Conservation (phyloP, 2,888 invertebrate genomes). For the Thereva nobilitata region DNA sequence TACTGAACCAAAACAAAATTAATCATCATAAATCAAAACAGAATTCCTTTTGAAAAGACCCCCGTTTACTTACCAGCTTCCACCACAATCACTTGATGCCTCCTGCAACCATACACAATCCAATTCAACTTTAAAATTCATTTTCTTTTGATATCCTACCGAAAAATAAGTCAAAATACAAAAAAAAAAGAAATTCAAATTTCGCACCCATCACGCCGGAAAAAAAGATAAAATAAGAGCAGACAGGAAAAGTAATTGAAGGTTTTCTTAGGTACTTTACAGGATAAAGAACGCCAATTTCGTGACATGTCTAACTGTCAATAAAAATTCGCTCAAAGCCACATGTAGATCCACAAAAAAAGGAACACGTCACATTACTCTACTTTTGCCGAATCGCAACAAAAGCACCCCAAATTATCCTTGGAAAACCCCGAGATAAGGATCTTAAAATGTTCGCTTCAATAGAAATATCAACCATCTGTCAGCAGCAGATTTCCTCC, state of each 20-base stretch:
- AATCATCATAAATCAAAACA: too few species aligned
- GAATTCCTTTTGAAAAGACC: too few species aligned
- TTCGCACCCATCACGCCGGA: too few species aligned
- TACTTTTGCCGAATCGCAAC: conserved; percentile 28
- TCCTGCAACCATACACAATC: too few species aligned
- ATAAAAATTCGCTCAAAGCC: conserved; percentile 14
- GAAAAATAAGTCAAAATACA: too few species aligned
- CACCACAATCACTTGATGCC: too few species aligned
- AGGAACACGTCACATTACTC: conserved; percentile 18
- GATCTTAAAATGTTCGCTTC: conserved; percentile 34
- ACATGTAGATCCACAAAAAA: conserved; percentile 4
- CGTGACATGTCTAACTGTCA: conserved; percentile 24
- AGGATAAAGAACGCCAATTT: conserved; percentile 29
- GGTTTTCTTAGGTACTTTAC: conserved; percentile 22
- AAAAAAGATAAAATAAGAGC: too few species aligned
- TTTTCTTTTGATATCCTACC: too few species aligned
- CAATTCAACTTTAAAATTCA: too few species aligned
- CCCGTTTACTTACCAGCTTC: too few species aligned
- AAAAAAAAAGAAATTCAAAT: too few species aligned
- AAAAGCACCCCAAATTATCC: conserved; percentile 32
- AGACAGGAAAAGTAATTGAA: conserved; percentile 9
- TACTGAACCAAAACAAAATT: too few species aligned
- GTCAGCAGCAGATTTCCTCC: conserved; percentile 34
- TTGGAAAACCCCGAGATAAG: conserved; percentile 29
- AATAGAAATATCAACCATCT: conserved; percentile 38